Evolutionary conservation across 2,113 vertebrate genomes (phyloP).

Genomic region (Stegastes partitus): DNA sequence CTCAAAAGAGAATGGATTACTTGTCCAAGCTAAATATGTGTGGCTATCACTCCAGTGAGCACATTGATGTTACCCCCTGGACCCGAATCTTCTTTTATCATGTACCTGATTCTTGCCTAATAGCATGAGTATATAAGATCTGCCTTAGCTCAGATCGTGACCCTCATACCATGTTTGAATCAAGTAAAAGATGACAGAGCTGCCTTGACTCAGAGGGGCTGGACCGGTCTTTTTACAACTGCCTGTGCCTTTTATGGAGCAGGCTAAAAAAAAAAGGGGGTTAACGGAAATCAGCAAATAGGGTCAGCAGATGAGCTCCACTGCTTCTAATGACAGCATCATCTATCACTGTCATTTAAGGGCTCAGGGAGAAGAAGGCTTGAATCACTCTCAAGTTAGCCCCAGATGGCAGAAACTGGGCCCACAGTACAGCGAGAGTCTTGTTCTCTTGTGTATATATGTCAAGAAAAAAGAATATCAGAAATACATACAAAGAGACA

Average conservation of each 20-base stretch:
- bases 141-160: constrained; percentile 1
- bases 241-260: constrained; percentile 22
- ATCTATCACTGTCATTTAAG: constrained; percentile 69
- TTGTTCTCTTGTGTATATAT: constrained; percentile 16
- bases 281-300: constrained; percentile 57
- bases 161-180: neutral
- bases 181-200: constrained; percentile 22
- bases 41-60: constrained; percentile 4
- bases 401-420: constrained; percentile 39
- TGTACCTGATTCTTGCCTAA: neutral
- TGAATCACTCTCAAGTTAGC: constrained; percentile 36
- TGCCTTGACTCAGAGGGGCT: neutral
- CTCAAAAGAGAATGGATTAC: constrained; percentile 30
- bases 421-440: constrained; percentile 31
- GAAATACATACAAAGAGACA: constrained; percentile 24
- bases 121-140: constrained; percentile 4
- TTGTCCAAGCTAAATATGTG: constrained; percentile 18
- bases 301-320: constrained; percentile 63
- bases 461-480: constrained; percentile 34
- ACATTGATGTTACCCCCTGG: constrained; percentile 28
- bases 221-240: constrained; percentile 2
- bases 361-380: constrained; percentile 50
- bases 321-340: constrained; percentile 66
- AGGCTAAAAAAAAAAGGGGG: constrained; percentile 28
- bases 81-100: constrained; percentile 36